A percentile compares a stretch with the other conserved stretches of the same genome.
Conservation (phyloP, 2,888 invertebrate species). For the Drosophila neoperkinsi region DNA sequence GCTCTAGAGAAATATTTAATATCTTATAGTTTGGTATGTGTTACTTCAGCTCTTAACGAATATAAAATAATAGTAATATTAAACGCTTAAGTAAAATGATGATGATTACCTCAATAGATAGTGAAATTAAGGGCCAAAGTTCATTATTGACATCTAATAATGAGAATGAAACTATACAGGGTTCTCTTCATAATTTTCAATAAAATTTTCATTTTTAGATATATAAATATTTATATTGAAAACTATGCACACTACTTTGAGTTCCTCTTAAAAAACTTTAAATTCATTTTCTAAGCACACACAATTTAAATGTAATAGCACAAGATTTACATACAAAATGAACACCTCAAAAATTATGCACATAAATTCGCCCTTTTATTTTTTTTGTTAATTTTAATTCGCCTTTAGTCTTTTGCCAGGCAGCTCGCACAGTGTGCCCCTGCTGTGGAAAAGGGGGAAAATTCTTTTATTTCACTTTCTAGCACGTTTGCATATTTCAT, state of each 20-base stretch:
- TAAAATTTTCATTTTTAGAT: background rate
- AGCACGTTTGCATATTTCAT: slow-evolving; percentile 68
- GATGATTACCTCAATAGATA: background rate
- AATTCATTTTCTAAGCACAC: slow-evolving; percentile 6
- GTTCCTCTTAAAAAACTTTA: background rate
- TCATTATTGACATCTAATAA: background rate
- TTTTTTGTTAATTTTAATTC: slow-evolving; percentile 64
- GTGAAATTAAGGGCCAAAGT: background rate
- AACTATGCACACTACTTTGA: background rate
- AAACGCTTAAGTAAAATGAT: background rate
- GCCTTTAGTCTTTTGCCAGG: slow-evolving; percentile 58
- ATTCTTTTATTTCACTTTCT: slow-evolving; percentile 59
- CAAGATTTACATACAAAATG: slow-evolving; percentile 76
- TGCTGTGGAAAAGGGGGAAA: slow-evolving; percentile 8
- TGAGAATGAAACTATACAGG: background rate
- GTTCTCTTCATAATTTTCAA: background rate
- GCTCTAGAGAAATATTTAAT: background rate
- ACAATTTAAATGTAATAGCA: slow-evolving; percentile 38
- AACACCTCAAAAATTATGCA: slow-evolving; percentile 75
- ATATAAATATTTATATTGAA: background rate
- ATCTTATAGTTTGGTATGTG: background rate
- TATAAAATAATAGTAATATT: background rate
- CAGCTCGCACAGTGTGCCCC: slow-evolving; percentile 3
- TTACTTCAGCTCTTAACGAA: background rate
- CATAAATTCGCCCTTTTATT: slow-evolving; percentile 61